Evolutionary conservation across 2,888 invertebrate species (phyloP).

Genomic region (Hipparchia sbordonii): DNA sequence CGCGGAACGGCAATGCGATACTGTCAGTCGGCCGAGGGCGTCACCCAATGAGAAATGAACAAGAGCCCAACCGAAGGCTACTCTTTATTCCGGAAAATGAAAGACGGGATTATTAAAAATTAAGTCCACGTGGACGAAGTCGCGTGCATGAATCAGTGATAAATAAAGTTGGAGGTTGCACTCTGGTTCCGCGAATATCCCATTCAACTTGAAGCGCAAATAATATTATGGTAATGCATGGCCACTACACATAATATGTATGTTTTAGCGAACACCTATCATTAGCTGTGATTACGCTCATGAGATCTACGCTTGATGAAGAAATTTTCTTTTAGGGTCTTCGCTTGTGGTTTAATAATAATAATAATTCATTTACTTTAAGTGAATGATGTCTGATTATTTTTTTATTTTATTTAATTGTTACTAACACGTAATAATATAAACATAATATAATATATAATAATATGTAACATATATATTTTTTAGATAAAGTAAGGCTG

Average conservation of each 20-base stretch:
- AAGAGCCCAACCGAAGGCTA: too few species aligned
- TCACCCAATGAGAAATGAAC: too few species aligned
- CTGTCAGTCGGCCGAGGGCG: too few species aligned
- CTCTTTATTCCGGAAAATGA: too few species aligned
- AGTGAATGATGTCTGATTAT: neutral
- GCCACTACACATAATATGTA: constrained; percentile 39
- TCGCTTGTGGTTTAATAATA: neutral
- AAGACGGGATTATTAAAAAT: too few species aligned
- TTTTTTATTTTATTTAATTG: neutral
- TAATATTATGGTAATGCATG: constrained; percentile 50
- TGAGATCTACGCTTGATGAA: constrained; percentile 63
- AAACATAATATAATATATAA: too few species aligned
- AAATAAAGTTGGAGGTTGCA: neutral
- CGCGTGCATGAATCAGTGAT: neutral
- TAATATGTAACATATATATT: too few species aligned
- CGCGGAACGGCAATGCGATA: too few species aligned
- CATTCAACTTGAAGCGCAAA: constrained; percentile 41
- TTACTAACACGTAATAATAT: too few species aligned
- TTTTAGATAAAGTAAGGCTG: too few species aligned
- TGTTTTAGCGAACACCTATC: constrained; percentile 57
- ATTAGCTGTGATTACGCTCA: constrained; percentile 67
- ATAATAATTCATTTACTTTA: too few species aligned
- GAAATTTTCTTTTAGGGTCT: constrained; percentile 66
- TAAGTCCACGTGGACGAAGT: too few species aligned
- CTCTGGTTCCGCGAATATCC: constrained; percentile 34